These are phyloP conservation scores for Urocynchramus pylzowi DNA, from an alignment of 2,113 vertebrate species.

Conservation along the genomic window DNA sequence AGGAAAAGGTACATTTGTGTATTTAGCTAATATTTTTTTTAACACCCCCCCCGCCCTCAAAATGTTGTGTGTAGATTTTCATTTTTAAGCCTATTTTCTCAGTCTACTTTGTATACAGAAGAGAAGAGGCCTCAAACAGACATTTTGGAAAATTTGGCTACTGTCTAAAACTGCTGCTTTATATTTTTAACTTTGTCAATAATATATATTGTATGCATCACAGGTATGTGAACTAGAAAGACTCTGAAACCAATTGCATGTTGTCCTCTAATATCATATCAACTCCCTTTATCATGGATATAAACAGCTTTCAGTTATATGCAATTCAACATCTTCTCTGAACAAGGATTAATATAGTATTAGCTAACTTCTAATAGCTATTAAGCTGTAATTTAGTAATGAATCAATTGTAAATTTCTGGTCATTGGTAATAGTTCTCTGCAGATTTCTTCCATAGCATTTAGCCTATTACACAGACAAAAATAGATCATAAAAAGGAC, in stretches of 20 bases:
- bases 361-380: background rate
- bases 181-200: background rate
- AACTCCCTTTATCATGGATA: background rate
- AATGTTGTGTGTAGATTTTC: background rate
- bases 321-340: background rate
- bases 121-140: background rate
- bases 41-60: rapidly evolving
- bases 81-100: background rate
- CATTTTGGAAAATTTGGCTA: background rate
- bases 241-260: background rate
- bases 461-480: background rate
- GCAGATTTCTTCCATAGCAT: background rate
- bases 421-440: background rate
- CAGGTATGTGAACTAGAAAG: background rate
- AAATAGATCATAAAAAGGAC: background rate
- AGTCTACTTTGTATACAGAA: background rate
- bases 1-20: background rate
- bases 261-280: background rate
- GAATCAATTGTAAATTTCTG: slow-evolving; percentile 21
- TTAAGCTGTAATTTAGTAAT: slow-evolving; percentile 3
- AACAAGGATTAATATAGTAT: background rate
- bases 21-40: background rate
- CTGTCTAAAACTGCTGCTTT: background rate
- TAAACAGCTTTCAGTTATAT: background rate
- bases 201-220: background rate